Base-by-base conservation (phyloP, 2,113 vertebrate genomes). In the Poeciliopsis turrubarensis region DNA sequence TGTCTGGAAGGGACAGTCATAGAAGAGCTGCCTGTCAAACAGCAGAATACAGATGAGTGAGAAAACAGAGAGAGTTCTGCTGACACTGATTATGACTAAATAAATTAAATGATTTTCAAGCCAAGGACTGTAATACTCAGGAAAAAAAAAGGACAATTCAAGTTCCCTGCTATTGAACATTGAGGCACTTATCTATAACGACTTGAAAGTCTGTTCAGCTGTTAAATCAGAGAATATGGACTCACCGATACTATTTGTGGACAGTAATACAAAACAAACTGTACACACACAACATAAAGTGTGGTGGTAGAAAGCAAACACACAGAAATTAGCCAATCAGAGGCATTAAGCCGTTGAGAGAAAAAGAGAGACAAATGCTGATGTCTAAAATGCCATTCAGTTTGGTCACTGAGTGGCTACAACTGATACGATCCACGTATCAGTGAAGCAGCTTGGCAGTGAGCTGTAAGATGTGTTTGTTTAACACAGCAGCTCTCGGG, bases 1-100 rank as follows among this genome's bases (percentile, higher is more conserved):
- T 70, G 37, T 34, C 15, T 26, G 70, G 61, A 31, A 30, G 47
- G 60, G 1, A 31, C 68, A 80, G 66, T 65, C 60, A 57, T 37
- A 72, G 72, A 76, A 81, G 47, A 80, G 39, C 70, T 86, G 78
- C 73, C 72, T 77, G 70, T 85, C 80, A 90, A 32, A 79, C 31
- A 47, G 41, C 73, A 47, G 69, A 61, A 74, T 69, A 76, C 37
- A 70, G 62, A 60, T n/a, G 1, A 81, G 60, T 19, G 68, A 31
- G 51, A 75, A 75, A 37, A 26, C 9, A 66, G 2, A 80, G 2
- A 80, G 37, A 72, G 26, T 37, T 57, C 0, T 31, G 29, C 22
- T 75, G 30, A 75, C 75, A 80, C 65, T 57, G 68, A 84, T 77
- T 68, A 73, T 69, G 74, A 62, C 62, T 22, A 70, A 73, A 74